Conservation (phyloP, 2,888 invertebrate genomes). For the Meta bourneti region DNA sequence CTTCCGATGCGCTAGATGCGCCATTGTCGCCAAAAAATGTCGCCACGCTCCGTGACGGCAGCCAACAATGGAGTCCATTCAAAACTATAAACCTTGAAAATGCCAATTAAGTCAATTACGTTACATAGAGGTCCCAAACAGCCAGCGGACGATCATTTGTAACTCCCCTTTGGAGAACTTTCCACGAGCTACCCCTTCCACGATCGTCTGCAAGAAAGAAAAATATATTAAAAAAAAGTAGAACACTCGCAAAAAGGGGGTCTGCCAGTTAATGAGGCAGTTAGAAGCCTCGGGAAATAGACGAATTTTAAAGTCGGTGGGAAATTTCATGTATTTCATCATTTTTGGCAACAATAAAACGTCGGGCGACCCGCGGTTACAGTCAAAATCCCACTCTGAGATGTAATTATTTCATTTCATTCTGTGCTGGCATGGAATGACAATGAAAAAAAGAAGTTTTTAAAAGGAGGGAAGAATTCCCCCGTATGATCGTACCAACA, state of each 20-base stretch:
- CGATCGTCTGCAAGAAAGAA: not conserved
- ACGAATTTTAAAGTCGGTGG: slow-evolving; percentile 64
- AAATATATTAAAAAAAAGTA: slow-evolving; percentile 13
- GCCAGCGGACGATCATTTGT: slow-evolving; percentile 53
- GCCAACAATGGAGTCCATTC: slow-evolving; percentile 70
- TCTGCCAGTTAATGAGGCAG: slow-evolving; percentile 68
- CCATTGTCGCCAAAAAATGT: slow-evolving; percentile 76
- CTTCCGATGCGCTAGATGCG: slow-evolving; percentile 72
- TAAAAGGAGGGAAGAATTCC: slow-evolving; percentile 8
- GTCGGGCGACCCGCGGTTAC: slow-evolving; percentile 27
- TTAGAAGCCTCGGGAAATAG: slow-evolving; percentile 66
- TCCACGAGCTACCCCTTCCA: not conserved
- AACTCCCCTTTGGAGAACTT: slow-evolving; percentile 14
- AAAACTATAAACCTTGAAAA: slow-evolving; percentile 75
- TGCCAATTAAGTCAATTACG: slow-evolving; percentile 76
- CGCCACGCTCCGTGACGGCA: slow-evolving; percentile 71
- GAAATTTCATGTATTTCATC: slow-evolving; percentile 66
- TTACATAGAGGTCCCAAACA: slow-evolving; percentile 10
- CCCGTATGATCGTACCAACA: not conserved
- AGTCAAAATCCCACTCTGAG: not conserved
- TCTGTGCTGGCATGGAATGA: not conserved
- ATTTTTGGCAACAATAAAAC: slow-evolving; percentile 47
- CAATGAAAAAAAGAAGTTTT: slow-evolving; percentile 6
- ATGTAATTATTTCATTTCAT: slow-evolving; percentile 70
- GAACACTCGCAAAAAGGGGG: slow-evolving; percentile 33